Evolutionary conservation across 2,797 vertebrate genomes (phyloP), one percentile per base, ranked within the genome.

Genomic region (Megalops cyprinoides): DNA sequence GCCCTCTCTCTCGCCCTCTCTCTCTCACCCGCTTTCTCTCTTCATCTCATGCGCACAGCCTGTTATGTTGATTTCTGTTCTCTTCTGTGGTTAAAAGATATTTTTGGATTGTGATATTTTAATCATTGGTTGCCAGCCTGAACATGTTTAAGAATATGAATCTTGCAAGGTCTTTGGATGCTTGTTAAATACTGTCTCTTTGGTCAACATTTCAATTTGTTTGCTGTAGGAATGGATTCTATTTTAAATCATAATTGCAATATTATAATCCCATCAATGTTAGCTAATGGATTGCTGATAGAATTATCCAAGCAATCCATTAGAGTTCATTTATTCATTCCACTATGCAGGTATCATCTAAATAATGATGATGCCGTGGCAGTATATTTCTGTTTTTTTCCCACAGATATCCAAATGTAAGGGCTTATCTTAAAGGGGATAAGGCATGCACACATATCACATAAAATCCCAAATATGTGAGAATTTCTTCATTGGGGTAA

Each of bases 181-280:
- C 28, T 37, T 39, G 20, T 67, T 65, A 60, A 51, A 42, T 6
- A 55, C 58, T 15, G 12, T 67, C 31, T 78, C 49, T 78, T 73
- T 28, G 75, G 79, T 84, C 23, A 46, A 53, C 58, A 76, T 84
- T 80, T 84, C 8, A 71, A 55, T 69, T 65, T 80, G 77, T 51
- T 28, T 79, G 14, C 74, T 39, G 78, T 73, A 81, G 77, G 76
- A 79, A 81, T 74, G 6, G 18, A 74, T 74, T 49, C n/a, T 48
- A 49, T 65, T 83, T 77, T 79, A 80, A 81, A 71, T 62, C 53
- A 77, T 79, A 83, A 83, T 83, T 83, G 67, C 56, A 67, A 37
- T 23, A 67, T 71, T 80, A n/a, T 65, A 74, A 69, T 82, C 65
- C 82, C 53, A 49, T 74, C 77, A 69, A 73, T 84, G 62, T 37